phyloP scores from a whole-genome alignment of 2,797 vertebrate species.

The Pseudochaenichthys georgianus region DNA sequence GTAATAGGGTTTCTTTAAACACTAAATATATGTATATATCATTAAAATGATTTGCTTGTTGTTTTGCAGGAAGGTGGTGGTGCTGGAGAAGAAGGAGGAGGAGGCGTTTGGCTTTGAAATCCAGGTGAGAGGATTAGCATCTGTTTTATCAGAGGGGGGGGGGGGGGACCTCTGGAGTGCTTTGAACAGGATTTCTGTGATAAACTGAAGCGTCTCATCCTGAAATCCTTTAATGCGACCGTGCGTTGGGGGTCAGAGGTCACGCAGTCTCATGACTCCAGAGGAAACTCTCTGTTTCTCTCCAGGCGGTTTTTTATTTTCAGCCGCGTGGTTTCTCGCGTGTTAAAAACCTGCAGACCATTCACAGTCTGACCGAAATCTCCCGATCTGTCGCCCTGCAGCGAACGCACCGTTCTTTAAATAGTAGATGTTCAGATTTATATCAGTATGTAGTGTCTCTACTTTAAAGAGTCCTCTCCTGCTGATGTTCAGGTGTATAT shows the following conservation, averaged over 20 bases:
- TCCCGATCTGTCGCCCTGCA: too few species aligned
- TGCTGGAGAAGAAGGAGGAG: conserved; percentile 90
- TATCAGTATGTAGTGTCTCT: too few species aligned
- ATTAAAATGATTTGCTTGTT: too few species aligned
- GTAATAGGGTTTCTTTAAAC: too few species aligned
- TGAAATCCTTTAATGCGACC: conserved; percentile 48
- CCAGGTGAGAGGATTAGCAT: conserved; percentile 86
- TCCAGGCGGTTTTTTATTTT: conserved; percentile 50
- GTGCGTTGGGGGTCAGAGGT: conserved; percentile 35
- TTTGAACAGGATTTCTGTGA: conserved; percentile 47
- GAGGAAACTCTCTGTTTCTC: neutral
- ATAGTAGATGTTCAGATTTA: too few species aligned
- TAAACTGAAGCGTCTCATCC: conserved; percentile 23
- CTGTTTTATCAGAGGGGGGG: too few species aligned
- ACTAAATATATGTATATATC: too few species aligned
- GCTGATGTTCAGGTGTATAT: too few species aligned
- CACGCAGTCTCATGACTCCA: conserved; percentile 60
- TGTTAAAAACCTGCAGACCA: neutral
- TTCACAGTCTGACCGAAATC: too few species aligned
- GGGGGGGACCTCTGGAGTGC: neutral
- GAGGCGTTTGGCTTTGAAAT: conserved; percentile 97
- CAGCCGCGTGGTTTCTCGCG: conserved; percentile 63
- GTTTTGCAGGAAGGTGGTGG: conserved; percentile 88
- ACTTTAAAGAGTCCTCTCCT: too few species aligned
- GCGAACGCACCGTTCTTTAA: too few species aligned